phyloP scores from a whole-genome alignment of 1,140 invertebrate genomes.

The Laodelphax striatellus region DNA sequence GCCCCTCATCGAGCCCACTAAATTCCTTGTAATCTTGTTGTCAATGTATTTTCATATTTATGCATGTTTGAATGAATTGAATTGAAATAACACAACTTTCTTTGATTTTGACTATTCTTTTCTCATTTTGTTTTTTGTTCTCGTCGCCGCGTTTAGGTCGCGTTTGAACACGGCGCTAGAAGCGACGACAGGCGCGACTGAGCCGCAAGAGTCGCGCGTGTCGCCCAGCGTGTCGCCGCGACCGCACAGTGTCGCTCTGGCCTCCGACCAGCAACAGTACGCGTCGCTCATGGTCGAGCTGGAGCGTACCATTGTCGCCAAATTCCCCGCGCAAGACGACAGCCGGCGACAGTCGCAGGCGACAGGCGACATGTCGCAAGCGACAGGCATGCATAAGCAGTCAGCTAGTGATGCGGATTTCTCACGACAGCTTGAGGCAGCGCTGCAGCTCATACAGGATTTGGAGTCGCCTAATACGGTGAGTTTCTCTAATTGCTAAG shows the following conservation, averaged over 20 bases:
- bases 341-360: slow-evolving; percentile 7
- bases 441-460: slow-evolving; percentile 36
- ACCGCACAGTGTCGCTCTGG: slow-evolving; percentile 23
- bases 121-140: no score
- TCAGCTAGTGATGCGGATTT: slow-evolving; percentile 27
- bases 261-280: slow-evolving; percentile 29
- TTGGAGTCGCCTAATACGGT: slow-evolving; percentile 35
- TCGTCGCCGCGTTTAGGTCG: slow-evolving; percentile 17
- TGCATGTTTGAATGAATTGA: no score
- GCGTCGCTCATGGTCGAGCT: slow-evolving; percentile 36
- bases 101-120: no score
- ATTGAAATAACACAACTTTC: no score
- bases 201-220: background rate
- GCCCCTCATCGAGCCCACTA: no score
- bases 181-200: background rate
- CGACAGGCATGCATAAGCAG: slow-evolving; percentile 1
- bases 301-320: slow-evolving; percentile 23
- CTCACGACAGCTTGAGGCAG: slow-evolving; percentile 35
- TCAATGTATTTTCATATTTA: no score
- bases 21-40: no score
- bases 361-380: background rate
- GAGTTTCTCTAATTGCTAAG: no score
- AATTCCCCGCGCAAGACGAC: slow-evolving; percentile 8
- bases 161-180: slow-evolving; percentile 29
- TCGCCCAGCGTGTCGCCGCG: slow-evolving; percentile 27